Base-by-base conservation (phyloP, 92 coral and sea anemone species). In the Pocillopora meandrina region DNA sequence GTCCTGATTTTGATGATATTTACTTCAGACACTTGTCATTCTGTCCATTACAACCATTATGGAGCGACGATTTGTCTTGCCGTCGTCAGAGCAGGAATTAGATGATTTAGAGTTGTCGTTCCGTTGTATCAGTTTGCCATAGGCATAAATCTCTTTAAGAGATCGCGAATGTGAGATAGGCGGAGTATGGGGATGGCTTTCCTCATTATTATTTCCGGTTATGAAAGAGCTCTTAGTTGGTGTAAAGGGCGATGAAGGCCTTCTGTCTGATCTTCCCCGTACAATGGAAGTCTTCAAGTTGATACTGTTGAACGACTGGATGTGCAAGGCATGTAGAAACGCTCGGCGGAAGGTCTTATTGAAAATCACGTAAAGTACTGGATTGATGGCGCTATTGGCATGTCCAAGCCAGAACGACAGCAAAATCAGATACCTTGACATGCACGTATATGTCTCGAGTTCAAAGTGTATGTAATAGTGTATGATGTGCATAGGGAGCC, bases 381-480 rank as follows among this genome's bases (percentile, higher is more conserved):
- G 98, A 20, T 94, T 94, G 10, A 94, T 65, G 20, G 98, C 98
- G 12, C 95, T 92, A 73, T 94, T 94, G n/a, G 98, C 95, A 12
- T 94, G 98, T 1, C 98, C 98, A 18, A 94, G 84, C 95, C 95
- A 94, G 75, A 94, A 92, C 0, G 92, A 91, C n/a, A 90, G 17
- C 68, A 92, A 11, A 8, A 84, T 76, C 9, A 94, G 42, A 82
- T 63, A 79, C 17, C 52, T 12, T 19, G 92, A 92, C 80, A 88
- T 73, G 55, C 97, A 97, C 18, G 2, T 15, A 77, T 74, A 96
- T 60, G 95, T 89, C 78, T 79, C 42, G 17, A 74, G 47, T 36
- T 92, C 93, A 84, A 91, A 97, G 82, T 92, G 91, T 75, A 97
- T 97, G 87, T 84, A 82, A 65, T 92, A 97, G 89, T 97, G 98